Evolutionary conservation across 2,888 invertebrate species (phyloP).

Genomic region (Nymphalis c-album): DNA sequence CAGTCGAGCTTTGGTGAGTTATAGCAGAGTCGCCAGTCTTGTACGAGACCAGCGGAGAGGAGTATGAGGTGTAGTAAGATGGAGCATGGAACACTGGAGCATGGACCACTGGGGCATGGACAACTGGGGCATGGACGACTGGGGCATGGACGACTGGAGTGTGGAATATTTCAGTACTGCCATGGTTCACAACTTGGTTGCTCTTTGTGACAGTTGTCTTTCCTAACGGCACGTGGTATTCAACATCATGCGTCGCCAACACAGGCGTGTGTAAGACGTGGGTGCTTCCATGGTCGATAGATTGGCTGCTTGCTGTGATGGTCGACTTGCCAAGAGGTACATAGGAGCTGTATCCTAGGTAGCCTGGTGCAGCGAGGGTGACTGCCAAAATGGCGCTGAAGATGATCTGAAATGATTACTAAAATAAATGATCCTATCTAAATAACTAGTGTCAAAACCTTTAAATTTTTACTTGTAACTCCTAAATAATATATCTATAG

Average conservation of each 20-base stretch:
- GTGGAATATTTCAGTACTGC: too few relatives aligned
- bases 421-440: background rate
- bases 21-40: constrained; percentile 54
- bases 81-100: constrained; percentile 45
- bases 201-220: constrained; percentile 58
- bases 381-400: constrained; percentile 54
- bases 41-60: background rate
- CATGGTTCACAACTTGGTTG: constrained; percentile 62
- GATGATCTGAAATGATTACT: constrained; percentile 47
- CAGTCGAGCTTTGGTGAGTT: constrained; percentile 46
- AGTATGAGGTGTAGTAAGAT: constrained; percentile 34
- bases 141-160: constrained; percentile 41
- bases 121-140: constrained; percentile 47
- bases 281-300: constrained; percentile 46
- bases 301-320: constrained; percentile 49
- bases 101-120: constrained; percentile 43
- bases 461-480: too few relatives aligned
- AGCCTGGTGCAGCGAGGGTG: constrained; percentile 50
- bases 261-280: constrained; percentile 45
- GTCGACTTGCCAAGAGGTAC: constrained; percentile 49
- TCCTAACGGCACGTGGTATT: constrained; percentile 47
- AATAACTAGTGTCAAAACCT: too few relatives aligned
- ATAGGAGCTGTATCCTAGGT: constrained; percentile 51
- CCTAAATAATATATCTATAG: too few relatives aligned
- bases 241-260: constrained; percentile 48